Evolutionary conservation across 2,113 vertebrate genomes (phyloP).

Genomic region (Hemicordylus capensis): DNA sequence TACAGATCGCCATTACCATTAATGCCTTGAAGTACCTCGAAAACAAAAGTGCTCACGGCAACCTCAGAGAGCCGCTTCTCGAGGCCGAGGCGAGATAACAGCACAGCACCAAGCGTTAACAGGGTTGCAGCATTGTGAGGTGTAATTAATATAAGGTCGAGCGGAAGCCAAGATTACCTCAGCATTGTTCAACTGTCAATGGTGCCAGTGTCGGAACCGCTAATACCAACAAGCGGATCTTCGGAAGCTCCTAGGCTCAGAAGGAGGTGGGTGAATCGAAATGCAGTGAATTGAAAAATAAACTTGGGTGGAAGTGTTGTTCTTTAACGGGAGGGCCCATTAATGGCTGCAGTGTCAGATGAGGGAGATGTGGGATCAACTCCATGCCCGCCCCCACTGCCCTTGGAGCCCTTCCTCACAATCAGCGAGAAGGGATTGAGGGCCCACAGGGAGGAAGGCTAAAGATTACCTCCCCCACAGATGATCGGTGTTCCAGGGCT

Average conservation of each 20-base stretch:
- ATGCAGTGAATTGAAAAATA: neutral
- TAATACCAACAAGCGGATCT: neutral
- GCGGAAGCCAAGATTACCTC: neutral
- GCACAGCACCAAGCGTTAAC: accelerated
- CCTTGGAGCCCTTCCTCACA: too few species aligned
- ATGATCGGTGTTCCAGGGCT: too few species aligned
- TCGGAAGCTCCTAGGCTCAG: neutral
- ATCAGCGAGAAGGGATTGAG: too few species aligned
- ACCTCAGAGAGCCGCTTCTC: neutral
- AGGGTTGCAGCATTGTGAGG: neutral
- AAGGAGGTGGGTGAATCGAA: neutral
- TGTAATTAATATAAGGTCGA: accelerated
- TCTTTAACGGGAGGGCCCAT: neutral
- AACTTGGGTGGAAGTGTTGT: neutral
- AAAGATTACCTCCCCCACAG: too few species aligned
- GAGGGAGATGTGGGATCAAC: too few species aligned
- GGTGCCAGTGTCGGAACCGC: neutral
- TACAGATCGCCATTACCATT: neutral
- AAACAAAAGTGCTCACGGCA: neutral
- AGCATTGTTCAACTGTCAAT: accelerated
- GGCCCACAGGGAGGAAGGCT: too few species aligned
- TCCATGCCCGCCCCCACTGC: too few species aligned
- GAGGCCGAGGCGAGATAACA: neutral
- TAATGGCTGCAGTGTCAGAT: too few species aligned
- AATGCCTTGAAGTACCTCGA: neutral